These are phyloP conservation scores for Catocala fraxini DNA, from an alignment of 2,888 invertebrate species.

Conservation along the genomic window DNA sequence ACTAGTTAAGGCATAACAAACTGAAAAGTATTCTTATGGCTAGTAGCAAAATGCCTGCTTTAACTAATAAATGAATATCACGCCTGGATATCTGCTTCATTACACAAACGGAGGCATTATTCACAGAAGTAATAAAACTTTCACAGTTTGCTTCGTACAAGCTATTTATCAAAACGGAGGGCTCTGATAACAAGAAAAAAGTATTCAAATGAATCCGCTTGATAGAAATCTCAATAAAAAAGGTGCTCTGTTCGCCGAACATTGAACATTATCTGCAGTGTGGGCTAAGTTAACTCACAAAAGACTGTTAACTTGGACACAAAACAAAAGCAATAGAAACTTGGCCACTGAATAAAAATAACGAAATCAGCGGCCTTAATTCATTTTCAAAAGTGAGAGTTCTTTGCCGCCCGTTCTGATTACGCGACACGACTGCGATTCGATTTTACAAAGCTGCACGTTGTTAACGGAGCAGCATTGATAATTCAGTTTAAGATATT, in stretches of 20 bases:
- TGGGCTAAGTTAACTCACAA: constrained; percentile 61
- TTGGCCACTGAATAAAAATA: constrained; percentile 81
- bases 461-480: no score
- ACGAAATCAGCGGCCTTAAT: constrained; percentile 75
- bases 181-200: constrained; percentile 68
- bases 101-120: constrained; percentile 34
- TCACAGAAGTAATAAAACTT: constrained; percentile 46
- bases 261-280: constrained; percentile 70
- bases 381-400: constrained; percentile 72
- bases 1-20: no score
- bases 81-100: constrained; percentile 24
- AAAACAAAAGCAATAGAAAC: constrained; percentile 79
- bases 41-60: no score
- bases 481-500: no score
- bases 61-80: no score
- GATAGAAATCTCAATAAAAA: constrained; percentile 76
- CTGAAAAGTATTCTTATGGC: no score
- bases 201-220: constrained; percentile 78
- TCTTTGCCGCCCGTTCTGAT: constrained; percentile 35
- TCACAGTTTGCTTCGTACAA: constrained; percentile 32
- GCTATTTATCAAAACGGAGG: constrained; percentile 56
- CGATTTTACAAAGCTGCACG: no score
- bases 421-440: constrained; percentile 38
- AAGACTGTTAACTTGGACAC: constrained; percentile 61
- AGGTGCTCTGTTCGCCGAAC: constrained; percentile 62